Percentiles rank a stretch among this genome's conserved stretches.
Conservation (phyloP, 2,113 vertebrate genomes). For the Vulpes lagopus region DNA sequence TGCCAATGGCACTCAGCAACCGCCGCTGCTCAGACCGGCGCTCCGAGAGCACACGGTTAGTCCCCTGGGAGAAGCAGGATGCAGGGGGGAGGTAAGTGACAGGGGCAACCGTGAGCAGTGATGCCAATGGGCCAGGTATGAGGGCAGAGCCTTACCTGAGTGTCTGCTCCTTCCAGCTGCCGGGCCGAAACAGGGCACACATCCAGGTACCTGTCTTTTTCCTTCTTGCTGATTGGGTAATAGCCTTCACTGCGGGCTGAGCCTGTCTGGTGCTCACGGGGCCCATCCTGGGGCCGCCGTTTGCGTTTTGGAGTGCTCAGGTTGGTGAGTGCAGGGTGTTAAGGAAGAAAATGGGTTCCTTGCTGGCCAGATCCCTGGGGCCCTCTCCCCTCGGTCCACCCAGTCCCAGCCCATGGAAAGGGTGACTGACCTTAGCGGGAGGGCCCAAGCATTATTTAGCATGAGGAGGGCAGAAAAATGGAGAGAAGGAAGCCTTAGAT, state of each 20-base stretch:
- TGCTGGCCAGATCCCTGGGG: background rate
- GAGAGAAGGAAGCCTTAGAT: background rate
- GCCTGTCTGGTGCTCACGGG: slow-evolving; percentile 93
- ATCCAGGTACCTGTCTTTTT: slow-evolving; percentile 95
- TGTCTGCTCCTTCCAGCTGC: slow-evolving; percentile 90
- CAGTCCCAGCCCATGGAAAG: background rate
- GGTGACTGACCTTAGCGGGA: background rate
- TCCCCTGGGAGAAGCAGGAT: slow-evolving; percentile 87
- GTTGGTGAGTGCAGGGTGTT: slow-evolving; percentile 93
- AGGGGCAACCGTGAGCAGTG: background rate
- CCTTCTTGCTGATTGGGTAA: slow-evolving; percentile 96
- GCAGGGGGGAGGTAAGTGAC: background rate
- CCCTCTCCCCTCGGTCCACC: background rate
- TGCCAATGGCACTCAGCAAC: slow-evolving; percentile 94
- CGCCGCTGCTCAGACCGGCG: slow-evolving; percentile 94
- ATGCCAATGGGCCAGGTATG: accelerated
- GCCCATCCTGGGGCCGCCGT: slow-evolving; percentile 89
- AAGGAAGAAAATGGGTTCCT: slow-evolving; percentile 85
- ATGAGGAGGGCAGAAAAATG: background rate
- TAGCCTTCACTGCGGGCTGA: slow-evolving; percentile 95
- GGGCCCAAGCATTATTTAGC: background rate
- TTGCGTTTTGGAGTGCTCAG: slow-evolving; percentile 93
- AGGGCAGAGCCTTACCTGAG: slow-evolving; percentile 84
- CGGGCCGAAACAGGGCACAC: slow-evolving; percentile 92
- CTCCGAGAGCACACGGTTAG: slow-evolving; percentile 93